Conservation (phyloP, 2,797 vertebrate genomes). For the Cyclopterus lumpus region DNA sequence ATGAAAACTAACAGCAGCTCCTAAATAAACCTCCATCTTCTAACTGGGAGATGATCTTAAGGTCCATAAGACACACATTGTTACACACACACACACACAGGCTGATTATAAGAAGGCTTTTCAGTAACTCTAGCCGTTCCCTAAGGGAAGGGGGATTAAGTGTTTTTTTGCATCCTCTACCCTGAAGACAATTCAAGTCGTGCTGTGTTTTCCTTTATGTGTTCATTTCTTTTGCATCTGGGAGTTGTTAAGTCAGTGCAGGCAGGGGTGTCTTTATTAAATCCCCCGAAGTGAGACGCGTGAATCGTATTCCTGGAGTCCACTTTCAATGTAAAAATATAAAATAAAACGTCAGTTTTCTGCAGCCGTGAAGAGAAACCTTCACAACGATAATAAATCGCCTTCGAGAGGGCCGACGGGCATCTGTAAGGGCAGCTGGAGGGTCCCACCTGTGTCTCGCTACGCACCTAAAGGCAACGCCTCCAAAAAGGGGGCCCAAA, state of each 20-base stretch:
- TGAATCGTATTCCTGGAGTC: neutral
- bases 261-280: slow-evolving; percentile 12
- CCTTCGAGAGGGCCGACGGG: slow-evolving; percentile 15
- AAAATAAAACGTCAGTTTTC: neutral
- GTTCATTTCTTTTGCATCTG: slow-evolving; percentile 47
- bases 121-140: slow-evolving; percentile 15
- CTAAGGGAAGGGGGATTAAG: slow-evolving; percentile 34
- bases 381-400: slow-evolving; percentile 14
- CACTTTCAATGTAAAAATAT: no score
- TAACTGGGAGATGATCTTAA: slow-evolving; percentile 26
- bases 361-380: neutral
- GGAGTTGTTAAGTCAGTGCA: slow-evolving; percentile 32
- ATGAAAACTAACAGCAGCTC: slow-evolving; percentile 32
- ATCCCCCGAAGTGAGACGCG: slow-evolving; percentile 7
- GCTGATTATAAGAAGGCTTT: slow-evolving; percentile 14
- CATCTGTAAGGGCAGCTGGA: slow-evolving; percentile 3
- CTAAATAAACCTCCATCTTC: slow-evolving; percentile 6
- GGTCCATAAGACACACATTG: slow-evolving; percentile 5
- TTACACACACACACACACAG: neutral
- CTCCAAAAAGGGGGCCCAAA: slow-evolving; percentile 19
- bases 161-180: slow-evolving; percentile 48
- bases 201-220: slow-evolving; percentile 13
- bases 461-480: slow-evolving; percentile 3
- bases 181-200: slow-evolving; percentile 50
- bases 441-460: slow-evolving; percentile 31